These are phyloP conservation scores for Perizoma flavofasciatum DNA, from an alignment of 2,888 invertebrate genomes.

Conservation along the genomic window DNA sequence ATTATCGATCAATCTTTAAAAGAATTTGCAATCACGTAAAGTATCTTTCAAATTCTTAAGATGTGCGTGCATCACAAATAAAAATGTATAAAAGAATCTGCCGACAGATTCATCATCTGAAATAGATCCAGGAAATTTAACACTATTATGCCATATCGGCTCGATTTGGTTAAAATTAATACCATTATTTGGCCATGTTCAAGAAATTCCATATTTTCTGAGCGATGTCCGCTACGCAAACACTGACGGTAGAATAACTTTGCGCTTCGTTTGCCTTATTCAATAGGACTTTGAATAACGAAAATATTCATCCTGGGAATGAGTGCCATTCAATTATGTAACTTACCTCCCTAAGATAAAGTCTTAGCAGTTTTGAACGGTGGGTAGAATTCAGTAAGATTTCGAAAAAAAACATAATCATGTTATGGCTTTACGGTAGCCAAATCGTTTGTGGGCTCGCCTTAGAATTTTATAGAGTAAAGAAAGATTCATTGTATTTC, in stretches of 20 bases:
- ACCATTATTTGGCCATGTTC: constrained; percentile 67
- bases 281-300: constrained; percentile 61
- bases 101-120: constrained; percentile 75
- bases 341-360: constrained; percentile 39
- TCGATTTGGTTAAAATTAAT: constrained; percentile 65
- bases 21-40: constrained; percentile 19
- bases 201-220: constrained; percentile 57
- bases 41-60: constrained; percentile 18
- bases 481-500: constrained; percentile 36
- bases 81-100: constrained; percentile 49
- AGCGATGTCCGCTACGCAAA: constrained; percentile 75
- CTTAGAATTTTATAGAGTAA: constrained; percentile 46
- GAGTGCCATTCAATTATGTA: constrained; percentile 33
- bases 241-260: constrained; percentile 70
- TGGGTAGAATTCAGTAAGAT: constrained; percentile 29
- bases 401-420: constrained; percentile 64
- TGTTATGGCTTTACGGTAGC: constrained; percentile 73
- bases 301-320: constrained; percentile 21
- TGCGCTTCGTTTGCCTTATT: constrained; percentile 72
- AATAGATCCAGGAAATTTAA: constrained; percentile 76
- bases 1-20: constrained; percentile 31
- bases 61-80: constrained; percentile 38
- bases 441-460: constrained; percentile 63
- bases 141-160: constrained; percentile 66
- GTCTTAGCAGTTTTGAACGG: neutral